Evolutionary conservation across 64 coral and sea anemone genomes (phyloP).

Genomic region (Dendrophyllia cribrosa): DNA sequence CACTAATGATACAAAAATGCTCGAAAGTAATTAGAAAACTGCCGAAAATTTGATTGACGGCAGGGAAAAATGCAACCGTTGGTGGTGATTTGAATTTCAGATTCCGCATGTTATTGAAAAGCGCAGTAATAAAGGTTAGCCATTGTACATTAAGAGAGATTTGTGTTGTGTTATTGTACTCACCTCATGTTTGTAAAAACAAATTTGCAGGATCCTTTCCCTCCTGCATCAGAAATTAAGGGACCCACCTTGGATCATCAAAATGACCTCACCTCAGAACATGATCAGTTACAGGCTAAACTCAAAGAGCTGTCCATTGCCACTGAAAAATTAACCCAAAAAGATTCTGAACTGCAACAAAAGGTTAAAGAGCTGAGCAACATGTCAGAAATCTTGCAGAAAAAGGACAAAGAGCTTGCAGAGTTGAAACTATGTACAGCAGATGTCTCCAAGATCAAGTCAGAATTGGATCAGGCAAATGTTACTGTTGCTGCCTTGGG

Average conservation of each 20-base stretch:
- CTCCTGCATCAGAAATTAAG: neutral
- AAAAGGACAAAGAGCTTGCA: conserved; percentile 57
- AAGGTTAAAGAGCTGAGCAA: conserved; percentile 62
- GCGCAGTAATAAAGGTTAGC: too few species aligned
- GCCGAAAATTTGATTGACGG: too few species aligned
- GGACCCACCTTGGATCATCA: neutral
- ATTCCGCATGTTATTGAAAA: too few species aligned
- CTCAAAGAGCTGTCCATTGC: conserved; percentile 1
- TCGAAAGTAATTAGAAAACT: too few species aligned
- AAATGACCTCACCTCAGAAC: conserved; percentile 5
- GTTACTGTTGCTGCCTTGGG: conserved; percentile 65
- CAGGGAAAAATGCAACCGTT: too few species aligned
- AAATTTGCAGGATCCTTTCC: neutral
- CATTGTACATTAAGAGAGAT: too few species aligned
- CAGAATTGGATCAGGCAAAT: conserved; percentile 49
- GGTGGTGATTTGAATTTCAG: too few species aligned
- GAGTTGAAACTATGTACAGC: conserved; percentile 66
- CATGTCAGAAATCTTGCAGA: conserved; percentile 50
- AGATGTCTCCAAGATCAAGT: conserved; percentile 60
- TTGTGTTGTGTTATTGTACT: too few species aligned
- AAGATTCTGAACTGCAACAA: conserved; percentile 56
- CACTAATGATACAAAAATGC: too few species aligned
- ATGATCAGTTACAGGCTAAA: conserved; percentile 26
- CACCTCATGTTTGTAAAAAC: neutral
- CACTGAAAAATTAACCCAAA: conserved; percentile 52